phyloP scores from a whole-genome alignment of 2,888 invertebrate species.

The Nomada fucata region DNA sequence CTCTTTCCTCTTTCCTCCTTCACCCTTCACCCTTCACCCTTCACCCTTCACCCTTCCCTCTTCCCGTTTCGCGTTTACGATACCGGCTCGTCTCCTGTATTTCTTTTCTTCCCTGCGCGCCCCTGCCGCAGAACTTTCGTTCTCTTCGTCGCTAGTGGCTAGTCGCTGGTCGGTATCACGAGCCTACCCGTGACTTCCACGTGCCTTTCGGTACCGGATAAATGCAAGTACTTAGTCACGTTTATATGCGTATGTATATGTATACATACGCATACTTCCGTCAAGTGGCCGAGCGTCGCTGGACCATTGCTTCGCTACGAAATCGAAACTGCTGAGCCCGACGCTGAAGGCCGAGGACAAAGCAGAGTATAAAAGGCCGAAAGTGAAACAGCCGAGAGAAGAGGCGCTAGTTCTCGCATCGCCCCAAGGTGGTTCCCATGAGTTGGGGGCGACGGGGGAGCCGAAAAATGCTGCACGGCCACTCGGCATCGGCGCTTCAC shows the following conservation, averaged over 20 bases:
- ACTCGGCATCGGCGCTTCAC: slow-evolving; percentile 65
- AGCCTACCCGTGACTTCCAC: too few species aligned
- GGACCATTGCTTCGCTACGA: too few species aligned
- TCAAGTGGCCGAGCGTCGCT: too few species aligned
- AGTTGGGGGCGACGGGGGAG: slow-evolving; percentile 78
- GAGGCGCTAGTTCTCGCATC: slow-evolving; percentile 44
- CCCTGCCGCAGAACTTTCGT: background rate
- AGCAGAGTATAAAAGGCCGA: background rate
- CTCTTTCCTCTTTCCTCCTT: slow-evolving; percentile 29
- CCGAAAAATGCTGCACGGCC: slow-evolving; percentile 61
- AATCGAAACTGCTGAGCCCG: too few species aligned
- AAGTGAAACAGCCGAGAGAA: background rate
- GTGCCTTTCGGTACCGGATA: too few species aligned
- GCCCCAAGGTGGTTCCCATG: slow-evolving; percentile 80
- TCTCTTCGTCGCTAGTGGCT: background rate
- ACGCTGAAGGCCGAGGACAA: background rate
- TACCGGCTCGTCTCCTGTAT: background rate
- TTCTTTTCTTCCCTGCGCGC: background rate
- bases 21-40: background rate
- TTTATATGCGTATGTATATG: too few species aligned
- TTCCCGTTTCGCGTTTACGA: slow-evolving; percentile 6
- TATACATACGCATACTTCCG: too few species aligned
- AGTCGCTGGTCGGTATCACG: too few species aligned
- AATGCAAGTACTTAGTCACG: too few species aligned
- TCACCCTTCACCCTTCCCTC: background rate